These are phyloP conservation scores for Pseudococcus jackbeardsleyi DNA, from an alignment of 2,888 invertebrate genomes.

Conservation along the genomic window DNA sequence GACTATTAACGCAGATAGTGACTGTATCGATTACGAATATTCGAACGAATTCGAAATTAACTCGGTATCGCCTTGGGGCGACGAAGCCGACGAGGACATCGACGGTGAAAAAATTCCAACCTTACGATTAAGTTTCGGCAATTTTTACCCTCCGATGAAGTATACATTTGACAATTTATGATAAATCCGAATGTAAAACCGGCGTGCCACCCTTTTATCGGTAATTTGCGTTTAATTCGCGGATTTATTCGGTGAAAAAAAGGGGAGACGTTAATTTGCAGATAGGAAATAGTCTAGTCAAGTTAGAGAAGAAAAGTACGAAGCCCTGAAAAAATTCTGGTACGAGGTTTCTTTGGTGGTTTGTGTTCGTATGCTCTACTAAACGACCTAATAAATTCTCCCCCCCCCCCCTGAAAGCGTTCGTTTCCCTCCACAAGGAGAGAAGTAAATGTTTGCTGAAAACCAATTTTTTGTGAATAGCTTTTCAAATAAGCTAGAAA, in stretches of 20 bases:
- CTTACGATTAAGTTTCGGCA: background rate
- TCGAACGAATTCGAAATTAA: background rate
- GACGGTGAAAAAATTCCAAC: background rate
- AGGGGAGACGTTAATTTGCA: background rate
- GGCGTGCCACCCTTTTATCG: background rate
- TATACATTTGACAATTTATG: background rate
- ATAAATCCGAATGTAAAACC: background rate
- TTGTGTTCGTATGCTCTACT: too few species aligned
- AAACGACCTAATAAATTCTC: too few species aligned
- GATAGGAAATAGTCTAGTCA: too few species aligned
- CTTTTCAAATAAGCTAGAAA: too few species aligned
- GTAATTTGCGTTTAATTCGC: background rate
- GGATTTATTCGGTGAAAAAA: background rate
- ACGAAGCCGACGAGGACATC: background rate
- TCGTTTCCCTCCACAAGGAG: too few species aligned
- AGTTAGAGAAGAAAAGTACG: too few species aligned
- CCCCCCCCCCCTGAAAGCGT: too few species aligned
- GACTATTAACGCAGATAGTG: background rate
- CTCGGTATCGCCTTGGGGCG: background rate
- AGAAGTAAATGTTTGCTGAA: too few species aligned
- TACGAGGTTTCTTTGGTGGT: too few species aligned
- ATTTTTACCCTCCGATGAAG: background rate
- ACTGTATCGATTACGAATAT: slow-evolving; percentile 5
- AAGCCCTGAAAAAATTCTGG: too few species aligned
- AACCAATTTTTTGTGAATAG: too few species aligned